Conservation (phyloP, 2,888 invertebrate species). For the Cosmopolites sordidus region DNA sequence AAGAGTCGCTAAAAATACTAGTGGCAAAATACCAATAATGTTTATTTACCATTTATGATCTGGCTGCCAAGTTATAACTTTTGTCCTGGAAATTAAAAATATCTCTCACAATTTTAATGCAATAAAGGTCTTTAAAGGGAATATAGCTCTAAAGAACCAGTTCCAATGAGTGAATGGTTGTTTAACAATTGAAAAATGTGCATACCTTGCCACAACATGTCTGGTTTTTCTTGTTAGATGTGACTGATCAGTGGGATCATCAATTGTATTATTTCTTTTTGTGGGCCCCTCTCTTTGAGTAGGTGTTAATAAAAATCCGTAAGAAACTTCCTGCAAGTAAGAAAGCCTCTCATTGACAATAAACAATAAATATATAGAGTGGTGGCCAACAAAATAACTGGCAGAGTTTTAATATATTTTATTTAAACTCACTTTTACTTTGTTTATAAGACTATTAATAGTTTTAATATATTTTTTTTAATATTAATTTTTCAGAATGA, state of each 20-base stretch:
- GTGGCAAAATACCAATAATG: slow-evolving; percentile 3
- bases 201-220: slow-evolving; percentile 59
- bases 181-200: too few relatives aligned
- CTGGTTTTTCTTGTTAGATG: slow-evolving; percentile 40
- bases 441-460: too few relatives aligned
- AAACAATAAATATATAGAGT: too few relatives aligned
- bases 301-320: slow-evolving; percentile 77
- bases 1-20: neutral
- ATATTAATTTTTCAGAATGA: too few relatives aligned
- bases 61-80: slow-evolving; percentile 80
- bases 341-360: neutral
- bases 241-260: slow-evolving; percentile 39
- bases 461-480: too few relatives aligned
- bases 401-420: too few relatives aligned
- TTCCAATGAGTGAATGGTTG: too few relatives aligned
- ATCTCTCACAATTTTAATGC: neutral
- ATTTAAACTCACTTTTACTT: too few relatives aligned
- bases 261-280: slow-evolving; percentile 38
- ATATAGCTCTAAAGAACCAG: too few relatives aligned
- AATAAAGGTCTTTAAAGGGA: too few relatives aligned
- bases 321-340: slow-evolving; percentile 71
- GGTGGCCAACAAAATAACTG: too few relatives aligned
- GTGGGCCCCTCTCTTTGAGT: slow-evolving; percentile 36
- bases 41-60: slow-evolving; percentile 75
- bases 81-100: slow-evolving; percentile 68